These are phyloP conservation scores for Armadillidium nasatum DNA, from an alignment of 1,140 invertebrate genomes.

Conservation along the genomic window DNA sequence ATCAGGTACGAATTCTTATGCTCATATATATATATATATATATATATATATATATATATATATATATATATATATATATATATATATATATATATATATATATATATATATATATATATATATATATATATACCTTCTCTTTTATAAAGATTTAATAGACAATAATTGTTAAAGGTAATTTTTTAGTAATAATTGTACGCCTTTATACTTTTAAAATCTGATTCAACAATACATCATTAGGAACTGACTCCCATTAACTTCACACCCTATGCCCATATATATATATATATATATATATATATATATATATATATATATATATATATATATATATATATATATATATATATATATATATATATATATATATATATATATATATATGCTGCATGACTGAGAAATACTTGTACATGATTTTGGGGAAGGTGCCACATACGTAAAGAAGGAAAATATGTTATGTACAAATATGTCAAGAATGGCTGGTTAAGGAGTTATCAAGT, in stretches of 20 bases:
- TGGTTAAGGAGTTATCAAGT: no score
- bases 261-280: neutral
- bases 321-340: neutral
- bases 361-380: no score
- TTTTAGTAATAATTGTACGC: no score
- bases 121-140: neutral
- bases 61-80: constrained; percentile 1
- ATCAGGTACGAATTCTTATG: constrained; percentile 49
- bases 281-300: neutral
- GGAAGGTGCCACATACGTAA: no score
- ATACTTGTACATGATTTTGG: no score
- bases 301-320: neutral
- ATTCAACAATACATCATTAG: no score
- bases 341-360: neutral
- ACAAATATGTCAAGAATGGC: no score
- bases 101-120: neutral
- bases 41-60: constrained; percentile 15
- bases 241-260: no score
- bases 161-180: no score
- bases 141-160: neutral
- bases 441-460: no score
- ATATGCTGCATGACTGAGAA: no score
- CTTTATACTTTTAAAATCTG: no score
- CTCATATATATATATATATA: neutral
- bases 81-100: constrained; percentile 1